Conservation (phyloP, 2,113 vertebrate genomes). For the Pseudorectes ferrugineus region DNA sequence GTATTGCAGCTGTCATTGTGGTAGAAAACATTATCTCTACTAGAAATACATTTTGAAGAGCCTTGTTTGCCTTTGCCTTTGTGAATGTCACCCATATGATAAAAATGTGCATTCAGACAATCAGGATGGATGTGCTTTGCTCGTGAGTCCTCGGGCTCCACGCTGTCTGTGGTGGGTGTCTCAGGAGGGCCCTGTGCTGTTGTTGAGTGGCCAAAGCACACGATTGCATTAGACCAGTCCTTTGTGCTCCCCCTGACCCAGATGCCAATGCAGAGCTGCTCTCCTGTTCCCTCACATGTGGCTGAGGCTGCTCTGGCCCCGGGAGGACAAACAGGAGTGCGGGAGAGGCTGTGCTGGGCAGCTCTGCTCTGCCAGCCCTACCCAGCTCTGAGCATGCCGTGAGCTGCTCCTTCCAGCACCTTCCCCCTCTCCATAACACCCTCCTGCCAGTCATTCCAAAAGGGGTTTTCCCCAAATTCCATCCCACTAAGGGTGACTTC, state of each 20-base stretch:
- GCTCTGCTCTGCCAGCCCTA: not conserved
- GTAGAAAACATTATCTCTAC: not conserved
- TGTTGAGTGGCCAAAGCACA: not conserved
- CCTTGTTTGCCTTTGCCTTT: not conserved
- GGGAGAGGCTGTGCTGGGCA: not conserved
- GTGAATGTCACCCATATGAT: not conserved
- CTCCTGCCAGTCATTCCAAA: not conserved
- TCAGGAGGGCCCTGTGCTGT: not conserved
- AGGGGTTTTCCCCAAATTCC: not conserved
- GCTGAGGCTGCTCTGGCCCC: not conserved
- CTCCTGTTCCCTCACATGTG: rapidly evolving
- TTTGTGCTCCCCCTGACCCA: not conserved
- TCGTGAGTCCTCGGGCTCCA: not conserved
- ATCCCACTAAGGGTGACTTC: not conserved
- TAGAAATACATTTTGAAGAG: not conserved
- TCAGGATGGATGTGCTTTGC: not conserved
- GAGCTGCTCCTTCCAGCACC: not conserved
- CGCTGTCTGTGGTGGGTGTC: not conserved
- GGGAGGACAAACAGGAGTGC: not conserved
- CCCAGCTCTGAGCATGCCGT: rapidly evolving
- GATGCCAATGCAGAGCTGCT: not conserved
- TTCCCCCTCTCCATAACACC: not conserved
- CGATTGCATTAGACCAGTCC: rapidly evolving
- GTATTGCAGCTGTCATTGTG: not conserved
- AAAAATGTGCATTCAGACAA: not conserved